A percentile compares a stretch with the other conserved stretches of the same genome.
phyloP scores from a whole-genome alignment of 2,113 vertebrate species.

The Pachycephala philippinensis region DNA sequence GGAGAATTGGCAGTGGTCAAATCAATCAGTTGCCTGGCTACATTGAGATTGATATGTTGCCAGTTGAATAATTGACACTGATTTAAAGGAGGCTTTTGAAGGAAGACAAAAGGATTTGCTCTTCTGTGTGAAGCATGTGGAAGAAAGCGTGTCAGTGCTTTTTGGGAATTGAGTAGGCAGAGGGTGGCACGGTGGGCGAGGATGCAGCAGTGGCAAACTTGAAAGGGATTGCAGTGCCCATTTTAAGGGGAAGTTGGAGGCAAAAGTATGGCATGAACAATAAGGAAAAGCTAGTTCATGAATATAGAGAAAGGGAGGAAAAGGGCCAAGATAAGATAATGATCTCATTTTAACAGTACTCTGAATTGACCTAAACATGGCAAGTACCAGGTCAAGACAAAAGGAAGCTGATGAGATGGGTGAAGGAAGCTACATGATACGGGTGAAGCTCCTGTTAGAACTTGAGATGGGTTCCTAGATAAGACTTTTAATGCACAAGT shows the following conservation, averaged over 20 bases:
- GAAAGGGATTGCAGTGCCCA: background rate
- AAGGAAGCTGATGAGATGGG: background rate
- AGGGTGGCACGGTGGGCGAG: background rate
- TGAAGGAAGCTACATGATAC: background rate
- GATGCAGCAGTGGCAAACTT: background rate
- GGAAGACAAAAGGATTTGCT: background rate
- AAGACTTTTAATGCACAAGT: background rate
- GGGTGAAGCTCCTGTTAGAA: background rate
- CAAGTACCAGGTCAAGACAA: background rate
- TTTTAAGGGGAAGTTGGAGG: background rate
- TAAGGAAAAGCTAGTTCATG: background rate
- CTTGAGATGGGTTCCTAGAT: background rate
- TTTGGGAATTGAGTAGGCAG: background rate
- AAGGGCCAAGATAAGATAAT: background rate
- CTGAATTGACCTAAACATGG: background rate
- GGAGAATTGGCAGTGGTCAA: background rate
- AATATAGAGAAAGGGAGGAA: background rate
- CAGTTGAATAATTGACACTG: background rate
- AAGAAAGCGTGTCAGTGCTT: background rate
- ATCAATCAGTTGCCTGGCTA: background rate
- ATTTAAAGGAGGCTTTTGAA: background rate
- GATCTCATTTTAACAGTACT: background rate
- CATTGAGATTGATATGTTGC: background rate
- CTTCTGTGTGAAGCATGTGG: background rate
- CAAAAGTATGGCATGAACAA: background rate